Conservation (phyloP, 2,113 vertebrate species). For the Macquaria australasica region DNA sequence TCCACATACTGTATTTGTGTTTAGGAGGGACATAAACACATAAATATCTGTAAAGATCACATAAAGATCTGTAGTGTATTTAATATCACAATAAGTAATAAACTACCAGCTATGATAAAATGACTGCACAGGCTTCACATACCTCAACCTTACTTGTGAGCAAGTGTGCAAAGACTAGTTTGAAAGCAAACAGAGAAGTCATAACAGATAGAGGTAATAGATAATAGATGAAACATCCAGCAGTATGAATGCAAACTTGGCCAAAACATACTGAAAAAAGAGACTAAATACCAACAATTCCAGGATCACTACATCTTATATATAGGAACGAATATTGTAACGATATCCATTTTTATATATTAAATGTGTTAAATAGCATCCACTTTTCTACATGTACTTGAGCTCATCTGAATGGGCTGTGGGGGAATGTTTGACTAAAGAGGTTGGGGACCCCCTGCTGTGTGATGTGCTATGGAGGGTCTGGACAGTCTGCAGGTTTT, state of each 20-base stretch:
- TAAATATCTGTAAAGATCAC: background rate
- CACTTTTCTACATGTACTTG: background rate
- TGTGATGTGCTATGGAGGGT: background rate
- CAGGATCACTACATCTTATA: background rate
- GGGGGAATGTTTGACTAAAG: background rate
- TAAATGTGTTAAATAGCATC: background rate
- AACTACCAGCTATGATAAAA: background rate
- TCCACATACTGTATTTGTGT: background rate
- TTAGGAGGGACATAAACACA: background rate
- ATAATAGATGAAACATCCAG: conserved; percentile 13
- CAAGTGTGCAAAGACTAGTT: background rate
- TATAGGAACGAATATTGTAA: background rate
- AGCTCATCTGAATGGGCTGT: background rate
- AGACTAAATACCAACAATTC: background rate
- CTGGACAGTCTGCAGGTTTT: conserved; percentile 15
- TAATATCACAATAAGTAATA: conserved; percentile 6
- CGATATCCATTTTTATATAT: background rate
- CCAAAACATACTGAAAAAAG: background rate
- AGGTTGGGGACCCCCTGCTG: background rate
- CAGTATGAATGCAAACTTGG: background rate
- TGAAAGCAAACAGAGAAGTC: background rate
- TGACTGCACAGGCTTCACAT: background rate
- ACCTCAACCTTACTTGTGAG: background rate
- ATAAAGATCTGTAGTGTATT: background rate
- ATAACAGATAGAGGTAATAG: background rate